Conservation (phyloP, 2,113 vertebrate species). For the Puma concolor region DNA sequence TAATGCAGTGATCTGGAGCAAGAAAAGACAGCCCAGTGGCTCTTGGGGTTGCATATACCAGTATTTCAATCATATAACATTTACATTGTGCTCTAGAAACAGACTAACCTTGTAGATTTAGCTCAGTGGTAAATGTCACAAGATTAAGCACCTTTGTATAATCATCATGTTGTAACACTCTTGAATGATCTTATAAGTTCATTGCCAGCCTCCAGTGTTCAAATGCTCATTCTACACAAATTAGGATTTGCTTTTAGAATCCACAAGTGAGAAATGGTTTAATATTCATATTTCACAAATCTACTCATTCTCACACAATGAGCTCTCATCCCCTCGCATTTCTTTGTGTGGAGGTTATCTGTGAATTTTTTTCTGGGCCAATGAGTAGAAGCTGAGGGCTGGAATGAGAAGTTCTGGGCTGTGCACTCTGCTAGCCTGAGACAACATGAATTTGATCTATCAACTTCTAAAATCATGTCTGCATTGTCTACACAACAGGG, state of each 20-base stretch:
- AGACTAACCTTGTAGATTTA: constrained; percentile 36
- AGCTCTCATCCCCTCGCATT: neutral
- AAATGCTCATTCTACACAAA: neutral
- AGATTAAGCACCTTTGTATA: constrained; percentile 50
- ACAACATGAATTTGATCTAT: neutral
- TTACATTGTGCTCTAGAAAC: constrained; percentile 15
- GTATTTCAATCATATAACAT: constrained; percentile 11
- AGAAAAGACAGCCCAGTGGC: neutral
- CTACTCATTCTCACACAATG: too few species aligned
- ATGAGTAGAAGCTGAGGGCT: neutral
- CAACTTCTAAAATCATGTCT: neutral
- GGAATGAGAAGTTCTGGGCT: neutral
- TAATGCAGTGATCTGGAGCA: neutral
- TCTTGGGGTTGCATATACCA: neutral
- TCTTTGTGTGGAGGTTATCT: neutral
- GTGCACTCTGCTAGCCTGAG: neutral
- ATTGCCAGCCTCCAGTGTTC: neutral
- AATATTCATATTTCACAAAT: neutral
- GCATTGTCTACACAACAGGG: neutral
- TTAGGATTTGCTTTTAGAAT: constrained; percentile 11
- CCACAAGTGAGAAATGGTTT: neutral
- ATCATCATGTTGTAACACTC: constrained; percentile 26
- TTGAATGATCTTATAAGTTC: neutral
- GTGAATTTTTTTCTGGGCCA: neutral
- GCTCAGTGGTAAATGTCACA: constrained; percentile 54